These are phyloP conservation scores for Glaucopsyche alexis DNA, from an alignment of 2,888 invertebrate genomes.

Conservation along the genomic window DNA sequence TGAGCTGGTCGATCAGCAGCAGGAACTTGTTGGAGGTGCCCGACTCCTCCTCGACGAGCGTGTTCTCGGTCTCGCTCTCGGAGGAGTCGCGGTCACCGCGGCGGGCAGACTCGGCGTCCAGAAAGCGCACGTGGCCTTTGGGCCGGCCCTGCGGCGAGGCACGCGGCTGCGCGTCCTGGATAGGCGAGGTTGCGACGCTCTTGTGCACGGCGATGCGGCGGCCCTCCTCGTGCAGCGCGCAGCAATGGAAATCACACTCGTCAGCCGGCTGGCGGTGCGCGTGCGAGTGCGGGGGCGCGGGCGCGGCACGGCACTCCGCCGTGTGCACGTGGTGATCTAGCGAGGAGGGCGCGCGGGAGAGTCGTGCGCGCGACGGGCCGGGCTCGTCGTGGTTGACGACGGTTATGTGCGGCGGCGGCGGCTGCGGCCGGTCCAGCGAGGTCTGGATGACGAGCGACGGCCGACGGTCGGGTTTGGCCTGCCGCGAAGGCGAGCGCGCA, in stretches of 20 bases:
- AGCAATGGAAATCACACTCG: constrained; percentile 97
- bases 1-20: constrained; percentile 94
- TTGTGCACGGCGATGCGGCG: constrained; percentile 95
- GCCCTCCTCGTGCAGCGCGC: constrained; percentile 95
- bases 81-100: constrained; percentile 90
- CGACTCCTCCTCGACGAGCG: constrained; percentile 94
- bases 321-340: constrained; percentile 83
- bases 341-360: constrained; percentile 84
- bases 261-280: constrained; percentile 85
- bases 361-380: constrained; percentile 87
- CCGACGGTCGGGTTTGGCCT: constrained; percentile 78
- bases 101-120: constrained; percentile 85
- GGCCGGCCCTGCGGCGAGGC: constrained; percentile 84
- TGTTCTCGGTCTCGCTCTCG: constrained; percentile 96
- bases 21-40: constrained; percentile 95
- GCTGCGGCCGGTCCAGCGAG: constrained; percentile 85
- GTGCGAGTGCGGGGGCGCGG: constrained; percentile 84
- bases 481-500: constrained; percentile 76
- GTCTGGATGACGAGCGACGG: constrained; percentile 88
- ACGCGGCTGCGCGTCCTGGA: constrained; percentile 87
- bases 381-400: constrained; percentile 96
- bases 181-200: constrained; percentile 95
- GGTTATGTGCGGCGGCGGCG: constrained; percentile 91
- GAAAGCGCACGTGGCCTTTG: constrained; percentile 91
- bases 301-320: constrained; percentile 88